These are phyloP conservation scores for Himalopsyche phryganea DNA, from an alignment of 1,140 invertebrate species.

Conservation along the genomic window DNA sequence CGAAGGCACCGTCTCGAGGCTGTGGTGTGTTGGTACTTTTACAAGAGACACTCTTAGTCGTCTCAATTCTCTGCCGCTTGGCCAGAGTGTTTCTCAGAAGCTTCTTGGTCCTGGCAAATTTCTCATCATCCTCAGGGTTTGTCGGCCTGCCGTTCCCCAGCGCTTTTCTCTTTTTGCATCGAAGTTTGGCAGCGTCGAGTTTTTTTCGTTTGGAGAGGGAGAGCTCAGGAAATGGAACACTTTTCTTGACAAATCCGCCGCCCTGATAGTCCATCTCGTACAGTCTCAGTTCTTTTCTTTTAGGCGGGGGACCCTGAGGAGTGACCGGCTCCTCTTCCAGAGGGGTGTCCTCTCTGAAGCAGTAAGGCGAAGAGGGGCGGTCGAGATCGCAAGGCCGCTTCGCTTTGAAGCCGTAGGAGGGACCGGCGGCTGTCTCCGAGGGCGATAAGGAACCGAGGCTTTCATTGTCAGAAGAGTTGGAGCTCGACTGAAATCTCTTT, in stretches of 20 bases:
- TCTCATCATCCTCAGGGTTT: constrained; percentile 27
- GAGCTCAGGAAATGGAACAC: constrained; percentile 57
- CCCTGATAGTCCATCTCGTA: constrained; percentile 46
- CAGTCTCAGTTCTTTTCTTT: constrained; percentile 29
- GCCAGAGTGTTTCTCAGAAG: constrained; percentile 24
- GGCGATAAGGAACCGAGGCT: constrained; percentile 12
- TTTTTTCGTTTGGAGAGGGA: constrained; percentile 48
- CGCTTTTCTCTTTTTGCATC: constrained; percentile 21
- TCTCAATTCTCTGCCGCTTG: constrained; percentile 17
- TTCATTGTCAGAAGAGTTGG: constrained; percentile 53
- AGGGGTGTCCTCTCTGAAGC: constrained; percentile 19
- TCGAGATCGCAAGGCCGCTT: not conserved
- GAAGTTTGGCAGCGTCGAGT: constrained; percentile 19
- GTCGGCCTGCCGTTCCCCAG: not conserved
- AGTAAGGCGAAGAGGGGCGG: constrained; percentile 18
- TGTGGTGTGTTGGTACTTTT: constrained; percentile 20
- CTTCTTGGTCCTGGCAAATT: constrained; percentile 20
- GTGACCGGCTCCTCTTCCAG: not conserved
- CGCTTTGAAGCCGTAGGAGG: constrained; percentile 5
- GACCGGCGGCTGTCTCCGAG: not conserved
- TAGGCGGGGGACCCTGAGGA: constrained; percentile 4
- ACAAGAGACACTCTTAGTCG: constrained; percentile 3
- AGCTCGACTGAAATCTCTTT: constrained; percentile 54
- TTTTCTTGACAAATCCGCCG: constrained; percentile 60
- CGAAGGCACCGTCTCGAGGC: constrained; percentile 19